These are phyloP conservation scores for Glossophaga mutica DNA, from an alignment of 2,797 vertebrate genomes.

Conservation along the genomic window DNA sequence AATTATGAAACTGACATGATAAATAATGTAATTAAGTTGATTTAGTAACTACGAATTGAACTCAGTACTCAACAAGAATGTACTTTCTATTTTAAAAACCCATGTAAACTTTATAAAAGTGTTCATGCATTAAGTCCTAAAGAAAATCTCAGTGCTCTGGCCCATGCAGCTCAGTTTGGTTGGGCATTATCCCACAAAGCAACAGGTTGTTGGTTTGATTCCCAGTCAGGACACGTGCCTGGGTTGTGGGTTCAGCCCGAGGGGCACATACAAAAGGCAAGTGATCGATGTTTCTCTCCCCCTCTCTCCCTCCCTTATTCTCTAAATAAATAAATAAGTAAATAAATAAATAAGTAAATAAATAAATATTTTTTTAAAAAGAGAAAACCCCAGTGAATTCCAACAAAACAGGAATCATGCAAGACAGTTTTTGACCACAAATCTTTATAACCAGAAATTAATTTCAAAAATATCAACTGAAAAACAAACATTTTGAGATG, in stretches of 20 bases:
- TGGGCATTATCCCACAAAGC: background rate
- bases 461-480: background rate
- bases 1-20: background rate
- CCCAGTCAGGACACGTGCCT: no score
- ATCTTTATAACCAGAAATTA: background rate
- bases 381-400: background rate
- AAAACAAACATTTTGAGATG: background rate
- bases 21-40: background rate
- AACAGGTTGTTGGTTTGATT: background rate
- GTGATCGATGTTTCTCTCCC: background rate
- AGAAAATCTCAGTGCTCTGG: background rate
- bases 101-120: background rate
- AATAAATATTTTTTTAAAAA: background rate
- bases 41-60: background rate
- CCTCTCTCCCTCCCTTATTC: background rate
- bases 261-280: background rate
- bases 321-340: background rate
- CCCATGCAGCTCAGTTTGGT: background rate
- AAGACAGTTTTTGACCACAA: background rate
- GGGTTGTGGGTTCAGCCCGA: background rate
- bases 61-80: background rate
- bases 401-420: background rate
- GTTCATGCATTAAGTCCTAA: background rate
- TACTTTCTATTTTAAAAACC: background rate
- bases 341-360: no score